Conservation (phyloP, 2,113 vertebrate species). For the Aramus guarauna region DNA sequence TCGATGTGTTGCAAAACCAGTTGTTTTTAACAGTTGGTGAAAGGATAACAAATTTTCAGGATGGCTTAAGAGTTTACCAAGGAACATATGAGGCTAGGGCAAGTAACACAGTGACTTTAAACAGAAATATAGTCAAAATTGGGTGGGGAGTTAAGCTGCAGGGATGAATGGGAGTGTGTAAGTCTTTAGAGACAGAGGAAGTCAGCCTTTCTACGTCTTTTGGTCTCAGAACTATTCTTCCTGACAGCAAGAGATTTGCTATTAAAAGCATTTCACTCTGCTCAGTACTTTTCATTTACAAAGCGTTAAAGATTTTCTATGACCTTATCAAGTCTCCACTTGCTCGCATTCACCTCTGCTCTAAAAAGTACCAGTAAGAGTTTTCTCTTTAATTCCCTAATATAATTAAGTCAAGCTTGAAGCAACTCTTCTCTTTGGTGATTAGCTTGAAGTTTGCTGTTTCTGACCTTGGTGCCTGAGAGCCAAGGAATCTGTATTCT, state of each 20-base stretch:
- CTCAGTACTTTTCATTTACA: not conserved
- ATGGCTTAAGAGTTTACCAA: not conserved
- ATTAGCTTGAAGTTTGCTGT: constrained; percentile 3
- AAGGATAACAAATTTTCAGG: not conserved
- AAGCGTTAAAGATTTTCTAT: not conserved
- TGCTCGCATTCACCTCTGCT: not conserved
- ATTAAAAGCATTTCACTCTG: not conserved
- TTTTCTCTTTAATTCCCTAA: constrained; percentile 31
- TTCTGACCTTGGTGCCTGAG: not conserved
- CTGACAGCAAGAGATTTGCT: not conserved
- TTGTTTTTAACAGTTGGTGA: not conserved
- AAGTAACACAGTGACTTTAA: not conserved
- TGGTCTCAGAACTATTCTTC: constrained; percentile 5
- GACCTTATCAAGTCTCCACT: not conserved
- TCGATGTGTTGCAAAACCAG: not conserved
- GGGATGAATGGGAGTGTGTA: not conserved
- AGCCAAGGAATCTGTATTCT: not conserved
- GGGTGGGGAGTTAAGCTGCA: not conserved
- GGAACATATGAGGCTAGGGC: not conserved
- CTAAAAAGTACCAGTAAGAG: not conserved
- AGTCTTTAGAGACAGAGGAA: not conserved
- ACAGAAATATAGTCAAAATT: not conserved
- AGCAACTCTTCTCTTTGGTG: not conserved
- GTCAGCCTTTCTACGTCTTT: not conserved
- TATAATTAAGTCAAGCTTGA: constrained; percentile 38